These are phyloP conservation scores for Drosophila niveifrons DNA, from an alignment of 2,888 invertebrate species.

Conservation along the genomic window DNA sequence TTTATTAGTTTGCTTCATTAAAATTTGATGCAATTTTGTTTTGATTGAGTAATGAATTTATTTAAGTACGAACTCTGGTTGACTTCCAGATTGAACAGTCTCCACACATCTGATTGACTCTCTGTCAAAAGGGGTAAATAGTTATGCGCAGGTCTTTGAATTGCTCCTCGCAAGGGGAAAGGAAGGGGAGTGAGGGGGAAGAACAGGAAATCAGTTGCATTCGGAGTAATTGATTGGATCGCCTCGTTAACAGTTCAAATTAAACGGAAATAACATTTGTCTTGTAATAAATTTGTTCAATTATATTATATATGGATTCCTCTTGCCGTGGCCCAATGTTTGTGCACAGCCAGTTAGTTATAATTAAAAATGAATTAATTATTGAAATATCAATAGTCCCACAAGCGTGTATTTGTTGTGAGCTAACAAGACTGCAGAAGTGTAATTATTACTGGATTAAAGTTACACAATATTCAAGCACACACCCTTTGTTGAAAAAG, in stretches of 20 bases:
- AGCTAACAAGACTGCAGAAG: conserved; percentile 20
- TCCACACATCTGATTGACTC: conserved; percentile 13
- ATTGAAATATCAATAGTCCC: conserved; percentile 22
- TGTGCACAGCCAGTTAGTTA: conserved; percentile 16
- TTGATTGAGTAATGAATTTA: conserved; percentile 48
- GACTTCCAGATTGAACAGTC: conserved; percentile 41
- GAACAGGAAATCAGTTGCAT: conserved; percentile 1
- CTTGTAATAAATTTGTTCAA: conserved; percentile 17
- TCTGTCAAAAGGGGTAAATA: not conserved
- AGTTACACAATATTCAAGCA: not conserved
- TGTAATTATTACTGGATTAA: conserved; percentile 19
- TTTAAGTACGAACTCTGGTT: conserved; percentile 48
- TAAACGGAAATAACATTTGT: conserved; percentile 23
- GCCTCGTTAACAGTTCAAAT: not conserved
- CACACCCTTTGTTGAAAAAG: not conserved
- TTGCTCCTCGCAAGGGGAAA: conserved; percentile 7
- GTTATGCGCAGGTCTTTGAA: conserved; percentile 22
- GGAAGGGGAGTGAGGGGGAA: not conserved
- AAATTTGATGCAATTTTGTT: conserved; percentile 58
- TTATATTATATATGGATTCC: conserved; percentile 13
- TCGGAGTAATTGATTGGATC: conserved; percentile 18
- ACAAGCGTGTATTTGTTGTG: conserved; percentile 16
- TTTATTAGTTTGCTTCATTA: conserved; percentile 53
- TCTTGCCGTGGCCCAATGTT: not conserved
- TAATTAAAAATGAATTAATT: conserved; percentile 48